These are phyloP conservation scores for Naso thynnoides DNA, from an alignment of 2,797 vertebrate species.

Conservation along the genomic window DNA sequence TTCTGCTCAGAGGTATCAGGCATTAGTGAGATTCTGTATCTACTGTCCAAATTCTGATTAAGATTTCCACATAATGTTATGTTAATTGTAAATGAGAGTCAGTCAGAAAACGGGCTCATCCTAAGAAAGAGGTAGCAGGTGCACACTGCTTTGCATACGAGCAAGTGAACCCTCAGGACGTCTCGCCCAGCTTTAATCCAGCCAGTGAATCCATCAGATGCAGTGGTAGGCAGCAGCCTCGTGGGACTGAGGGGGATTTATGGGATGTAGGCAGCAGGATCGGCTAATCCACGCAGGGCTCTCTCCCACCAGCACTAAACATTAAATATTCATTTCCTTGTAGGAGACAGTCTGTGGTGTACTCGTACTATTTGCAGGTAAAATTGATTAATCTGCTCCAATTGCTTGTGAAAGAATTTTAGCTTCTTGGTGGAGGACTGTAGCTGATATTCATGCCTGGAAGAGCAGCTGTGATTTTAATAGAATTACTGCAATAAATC, in stretches of 20 bases:
- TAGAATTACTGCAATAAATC: not conserved
- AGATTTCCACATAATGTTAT: conserved; percentile 2
- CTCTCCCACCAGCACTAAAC: conserved; percentile 54
- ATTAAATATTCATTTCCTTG: conserved; percentile 70
- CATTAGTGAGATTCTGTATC: not conserved
- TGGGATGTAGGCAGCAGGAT: conserved; percentile 57
- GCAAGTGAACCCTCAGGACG: conserved; percentile 12
- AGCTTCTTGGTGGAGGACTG: conserved; percentile 5
- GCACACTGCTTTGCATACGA: conserved; percentile 29
- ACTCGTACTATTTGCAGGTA: conserved; percentile 19
- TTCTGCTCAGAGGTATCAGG: not conserved
- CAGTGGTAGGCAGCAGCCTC: conserved; percentile 33
- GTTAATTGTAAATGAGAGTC: not conserved
- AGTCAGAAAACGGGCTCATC: not conserved
- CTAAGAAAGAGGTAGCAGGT: not conserved
- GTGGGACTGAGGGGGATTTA: conserved; percentile 64
- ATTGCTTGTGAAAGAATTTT: conserved; percentile 24
- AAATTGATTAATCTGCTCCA: conserved; percentile 27
- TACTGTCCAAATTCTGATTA: not conserved
- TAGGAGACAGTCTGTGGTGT: conserved; percentile 37
- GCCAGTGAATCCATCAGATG: conserved; percentile 54
- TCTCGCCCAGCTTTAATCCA: conserved; percentile 37
- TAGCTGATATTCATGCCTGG: not conserved
- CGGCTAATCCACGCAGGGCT: conserved; percentile 44
- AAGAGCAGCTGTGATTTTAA: not conserved